Percentiles rank a stretch among this genome's conserved stretches.
Evolutionary conservation across 2,113 vertebrate species (phyloP).

Genomic region (Zapornia atra): DNA sequence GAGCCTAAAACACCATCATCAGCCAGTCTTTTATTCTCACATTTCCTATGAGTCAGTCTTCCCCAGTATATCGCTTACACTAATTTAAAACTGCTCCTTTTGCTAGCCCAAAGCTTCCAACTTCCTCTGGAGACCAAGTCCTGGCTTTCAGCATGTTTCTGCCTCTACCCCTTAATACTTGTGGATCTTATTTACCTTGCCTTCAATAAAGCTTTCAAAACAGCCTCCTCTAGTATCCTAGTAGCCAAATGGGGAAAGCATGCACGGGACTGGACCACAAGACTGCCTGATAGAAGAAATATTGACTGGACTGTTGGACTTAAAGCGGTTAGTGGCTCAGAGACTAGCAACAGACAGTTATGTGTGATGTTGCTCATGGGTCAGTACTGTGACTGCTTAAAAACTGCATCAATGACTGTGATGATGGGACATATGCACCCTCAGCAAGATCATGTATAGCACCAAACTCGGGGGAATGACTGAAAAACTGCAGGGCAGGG

Average conservation of each 20-base stretch:
- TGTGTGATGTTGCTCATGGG: not conserved
- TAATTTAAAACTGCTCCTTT: not conserved
- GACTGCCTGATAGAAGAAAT: not conserved
- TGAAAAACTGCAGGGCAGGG: not conserved
- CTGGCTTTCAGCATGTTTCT: not conserved
- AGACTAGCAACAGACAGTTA: not conserved
- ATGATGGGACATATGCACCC: not conserved
- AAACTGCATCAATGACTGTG: not conserved
- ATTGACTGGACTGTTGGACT: not conserved
- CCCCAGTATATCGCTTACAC: not conserved
- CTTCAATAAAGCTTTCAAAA: constrained; percentile 1
- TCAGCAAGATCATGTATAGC: not conserved
- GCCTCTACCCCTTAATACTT: not conserved
- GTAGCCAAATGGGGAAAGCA: not conserved
- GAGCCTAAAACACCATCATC: not conserved
- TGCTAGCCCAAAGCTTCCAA: not conserved
- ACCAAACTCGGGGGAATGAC: not conserved
- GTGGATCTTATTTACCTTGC: not conserved
- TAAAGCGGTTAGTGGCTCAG: not conserved
- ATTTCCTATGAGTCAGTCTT: constrained; percentile 24
- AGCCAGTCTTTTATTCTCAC: not conserved
- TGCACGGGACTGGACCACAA: not conserved
- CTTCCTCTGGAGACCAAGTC: not conserved
- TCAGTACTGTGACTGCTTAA: not conserved
- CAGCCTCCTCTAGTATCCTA: not conserved